Evolutionary conservation across 2,113 vertebrate genomes (phyloP).

Genomic region (Bufo bufo): DNA sequence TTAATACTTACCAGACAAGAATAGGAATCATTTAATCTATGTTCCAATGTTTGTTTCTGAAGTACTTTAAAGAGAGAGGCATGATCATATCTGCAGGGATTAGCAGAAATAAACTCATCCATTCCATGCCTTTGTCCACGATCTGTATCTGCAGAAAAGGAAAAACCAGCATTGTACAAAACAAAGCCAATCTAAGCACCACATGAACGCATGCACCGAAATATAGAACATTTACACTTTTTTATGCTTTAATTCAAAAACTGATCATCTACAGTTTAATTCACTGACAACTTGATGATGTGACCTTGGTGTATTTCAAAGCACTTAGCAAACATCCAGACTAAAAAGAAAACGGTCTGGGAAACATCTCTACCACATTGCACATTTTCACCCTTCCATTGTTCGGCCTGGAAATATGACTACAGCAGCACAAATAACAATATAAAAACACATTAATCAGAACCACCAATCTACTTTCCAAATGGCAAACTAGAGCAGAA

Average conservation of each 20-base stretch:
- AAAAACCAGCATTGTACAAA: constrained; percentile 5
- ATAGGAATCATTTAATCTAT: constrained; percentile 96
- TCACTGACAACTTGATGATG: constrained; percentile 48
- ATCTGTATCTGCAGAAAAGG: constrained; percentile 75
- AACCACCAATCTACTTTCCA: constrained; percentile 71
- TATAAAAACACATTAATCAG: constrained; percentile 60
- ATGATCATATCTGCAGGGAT: constrained; percentile 88
- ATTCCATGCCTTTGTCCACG: constrained; percentile 90
- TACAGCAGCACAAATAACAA: constrained; percentile 63
- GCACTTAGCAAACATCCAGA: constrained; percentile 55
- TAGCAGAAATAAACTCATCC: constrained; percentile 91
- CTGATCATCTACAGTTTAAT: constrained; percentile 51
- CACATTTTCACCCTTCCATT: constrained; percentile 59
- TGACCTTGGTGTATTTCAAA: constrained; percentile 56
- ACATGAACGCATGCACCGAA: not conserved
- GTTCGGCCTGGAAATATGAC: constrained; percentile 62
- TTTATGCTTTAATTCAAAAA: constrained; percentile 33
- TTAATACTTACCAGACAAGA: constrained; percentile 91
- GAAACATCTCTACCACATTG: constrained; percentile 46
- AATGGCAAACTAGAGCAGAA: constrained; percentile 82
- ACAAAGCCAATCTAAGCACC: not conserved
- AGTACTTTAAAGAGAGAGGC: constrained; percentile 86
- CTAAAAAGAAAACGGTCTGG: constrained; percentile 47
- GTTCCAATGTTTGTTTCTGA: constrained; percentile 89
- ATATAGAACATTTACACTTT: constrained; percentile 27